Evolutionary conservation across 2,113 vertebrate species (phyloP), one percentile per base, ranked within the genome.

Genomic region (Ibidorhyncha struthersii): DNA sequence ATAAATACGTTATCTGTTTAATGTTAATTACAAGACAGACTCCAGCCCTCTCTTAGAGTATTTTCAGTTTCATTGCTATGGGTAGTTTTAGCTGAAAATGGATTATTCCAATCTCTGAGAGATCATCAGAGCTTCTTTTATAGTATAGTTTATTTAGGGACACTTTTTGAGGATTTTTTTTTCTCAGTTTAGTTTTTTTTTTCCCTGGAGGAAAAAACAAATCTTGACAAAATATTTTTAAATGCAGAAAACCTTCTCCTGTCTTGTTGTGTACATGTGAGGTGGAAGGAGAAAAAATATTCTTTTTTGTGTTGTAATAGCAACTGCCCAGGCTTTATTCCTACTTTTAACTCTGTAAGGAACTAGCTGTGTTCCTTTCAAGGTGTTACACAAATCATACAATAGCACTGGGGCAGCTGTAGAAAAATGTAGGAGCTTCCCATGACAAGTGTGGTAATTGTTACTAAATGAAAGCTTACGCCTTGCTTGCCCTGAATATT

Each of bases 1-100:
- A 86, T 98, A 98, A 98, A 98, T 98, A 98, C 98, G 97, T 98
- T 98, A 98, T 98, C 98, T 98, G 98, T 97, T 98, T 98, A 98
- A 98, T 98, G 98, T 98, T 98, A 98, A 98, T 98, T 98, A 80
- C 98, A 96, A 98, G 97, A 96, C 91, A 98, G 95, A 91, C 96
- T 98, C 95, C 93, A 98, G 94, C 91, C 97, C 97, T 98, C 94
- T 96, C 96, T 97, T 95, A 96, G 94, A 97, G 86, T 97, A 97
- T 97, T 98, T 98, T 97, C 97, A 96, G 95, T 98, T 97, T 97
- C 97, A 97, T 97, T 96, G 94, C 97, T 98, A 49, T 97, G 97
- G 97, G 97, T 98, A 90, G 19, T 96, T 97, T 98, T 93, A 98
- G 94, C 91, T 98, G 94, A 96, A 98, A 98, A 94, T 87, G 96